Base-by-base conservation (phyloP, 2,797 vertebrate species). In the Rhynchotus rufescens region DNA sequence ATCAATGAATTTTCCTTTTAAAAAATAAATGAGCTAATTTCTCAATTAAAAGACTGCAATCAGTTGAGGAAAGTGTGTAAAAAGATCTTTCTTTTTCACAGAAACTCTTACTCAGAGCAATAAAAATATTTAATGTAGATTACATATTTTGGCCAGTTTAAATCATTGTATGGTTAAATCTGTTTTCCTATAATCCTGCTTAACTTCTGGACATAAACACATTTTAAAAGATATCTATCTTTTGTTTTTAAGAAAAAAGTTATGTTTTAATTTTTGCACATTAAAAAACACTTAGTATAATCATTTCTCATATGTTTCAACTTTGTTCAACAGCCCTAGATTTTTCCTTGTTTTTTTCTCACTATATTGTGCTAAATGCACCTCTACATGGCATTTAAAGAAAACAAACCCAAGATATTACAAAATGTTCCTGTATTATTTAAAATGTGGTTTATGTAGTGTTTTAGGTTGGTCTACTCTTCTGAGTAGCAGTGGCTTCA, bases 261-360 rank as follows among this genome's bases (percentile, higher is more conserved):
- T 51, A n/a, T 10, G 19, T 4, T 20, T 40, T 62, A 36, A 38
- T 36, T 64, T 49, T 73, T 4, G 13, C 13, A 5, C 4, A 19
- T 42, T 12, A 52, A 23, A 69, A 67, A 6, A 56, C 30, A 30
- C 1, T 1, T 0, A 12, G 9, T 13, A 3, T 7, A 56, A 17
- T 66, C 36, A 45, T 57, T 57, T 83, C 21, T 77, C 14, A 25
- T 6, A 8, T 26, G 4, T 62, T 38, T 71, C 42, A 25, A 32
- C 56, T 85, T 68, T 52, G 6, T 6, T 52, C 16, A 76, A 56
- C 32, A 80, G 8, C 42, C 71, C 6, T 4, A 32, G 5, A 6
- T 3, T 47, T 80, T 51, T 45, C 5, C 28, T 36, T 59, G 12
- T 23, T 66, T 74, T 57, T 26, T 67, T 74, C 21, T 81, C 19